phyloP scores from a whole-genome alignment of 2,797 vertebrate species.

The Danio tinwini region DNA sequence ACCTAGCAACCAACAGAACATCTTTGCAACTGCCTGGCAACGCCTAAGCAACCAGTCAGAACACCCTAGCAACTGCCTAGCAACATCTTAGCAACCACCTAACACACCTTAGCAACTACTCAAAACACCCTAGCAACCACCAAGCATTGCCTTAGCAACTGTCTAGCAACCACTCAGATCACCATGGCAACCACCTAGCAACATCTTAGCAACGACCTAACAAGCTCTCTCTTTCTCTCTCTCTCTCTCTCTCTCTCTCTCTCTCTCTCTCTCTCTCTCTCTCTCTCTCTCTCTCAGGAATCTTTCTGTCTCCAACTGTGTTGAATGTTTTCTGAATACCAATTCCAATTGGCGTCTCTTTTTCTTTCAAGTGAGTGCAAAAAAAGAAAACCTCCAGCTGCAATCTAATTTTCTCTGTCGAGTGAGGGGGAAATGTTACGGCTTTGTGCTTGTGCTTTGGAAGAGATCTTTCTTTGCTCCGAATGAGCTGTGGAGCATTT shows the following conservation, averaged over 20 bases:
- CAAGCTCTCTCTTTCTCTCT: too few relatives aligned
- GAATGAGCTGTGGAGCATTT: slow-evolving; percentile 20
- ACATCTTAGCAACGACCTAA: too few relatives aligned
- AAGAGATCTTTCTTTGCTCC: slow-evolving; percentile 10
- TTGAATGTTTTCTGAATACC: slow-evolving; percentile 37
- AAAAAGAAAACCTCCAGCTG: slow-evolving; percentile 18
- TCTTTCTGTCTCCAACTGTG: neutral
- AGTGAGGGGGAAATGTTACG: slow-evolving; percentile 20
- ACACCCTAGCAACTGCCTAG: too few relatives aligned
- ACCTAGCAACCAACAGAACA: too few relatives aligned
- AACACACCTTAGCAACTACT: too few relatives aligned
- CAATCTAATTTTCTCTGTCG: slow-evolving; percentile 40
- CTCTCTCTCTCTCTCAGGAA: neutral
- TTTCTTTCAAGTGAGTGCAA: slow-evolving; percentile 20
- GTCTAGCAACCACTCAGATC: too few relatives aligned
- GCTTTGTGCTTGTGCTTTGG: slow-evolving; percentile 26
- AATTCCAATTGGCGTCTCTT: slow-evolving; percentile 9
- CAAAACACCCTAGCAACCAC: too few relatives aligned
- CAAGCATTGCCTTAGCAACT: too few relatives aligned
- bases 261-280: slow-evolving; percentile 11
- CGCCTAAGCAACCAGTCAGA: too few relatives aligned
- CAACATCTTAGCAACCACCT: too few relatives aligned
- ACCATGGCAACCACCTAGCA: too few relatives aligned
- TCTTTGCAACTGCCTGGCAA: too few relatives aligned
- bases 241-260: neutral